phyloP scores from a whole-genome alignment of 2,113 vertebrate species.

The Malurus melanocephalus region DNA sequence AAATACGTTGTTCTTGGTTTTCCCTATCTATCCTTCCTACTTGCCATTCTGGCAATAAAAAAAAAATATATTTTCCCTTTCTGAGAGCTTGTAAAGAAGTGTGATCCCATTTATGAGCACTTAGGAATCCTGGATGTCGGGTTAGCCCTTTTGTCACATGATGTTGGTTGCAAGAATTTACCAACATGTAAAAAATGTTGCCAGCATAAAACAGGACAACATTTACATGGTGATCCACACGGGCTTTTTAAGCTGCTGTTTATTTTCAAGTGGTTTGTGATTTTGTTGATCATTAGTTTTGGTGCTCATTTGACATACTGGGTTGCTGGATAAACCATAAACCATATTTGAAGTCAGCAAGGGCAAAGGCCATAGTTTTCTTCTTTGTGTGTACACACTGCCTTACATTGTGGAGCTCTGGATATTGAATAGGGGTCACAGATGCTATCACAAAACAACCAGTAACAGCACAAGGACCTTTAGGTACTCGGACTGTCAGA shows the following conservation, averaged over 20 bases:
- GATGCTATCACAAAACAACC: not conserved
- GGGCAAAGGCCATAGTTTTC: not conserved
- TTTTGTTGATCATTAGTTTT: not conserved
- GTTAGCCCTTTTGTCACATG: not conserved
- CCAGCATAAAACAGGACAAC: not conserved
- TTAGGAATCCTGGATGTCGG: not conserved
- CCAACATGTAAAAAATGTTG: not conserved
- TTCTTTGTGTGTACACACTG: not conserved
- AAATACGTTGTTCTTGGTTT: conserved; percentile 5
- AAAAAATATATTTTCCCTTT: conserved; percentile 15
- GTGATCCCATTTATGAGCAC: not conserved
- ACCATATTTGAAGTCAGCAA: not conserved
- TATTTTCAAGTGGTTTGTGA: not conserved
- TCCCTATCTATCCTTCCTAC: not conserved
- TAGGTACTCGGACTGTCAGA: conserved; percentile 16
- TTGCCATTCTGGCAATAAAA: conserved; percentile 14
- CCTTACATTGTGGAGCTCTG: not conserved
- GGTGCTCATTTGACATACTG: not conserved
- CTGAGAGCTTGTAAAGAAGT: not conserved
- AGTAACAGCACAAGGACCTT: not conserved
- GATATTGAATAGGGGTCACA: conserved; percentile 4
- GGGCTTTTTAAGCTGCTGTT: not conserved
- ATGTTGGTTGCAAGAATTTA: not conserved
- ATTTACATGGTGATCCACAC: not conserved
- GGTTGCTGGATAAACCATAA: conserved; percentile 8